These are phyloP conservation scores for Cochlearius cochlearius DNA, from an alignment of 2,113 vertebrate genomes.

Conservation along the genomic window DNA sequence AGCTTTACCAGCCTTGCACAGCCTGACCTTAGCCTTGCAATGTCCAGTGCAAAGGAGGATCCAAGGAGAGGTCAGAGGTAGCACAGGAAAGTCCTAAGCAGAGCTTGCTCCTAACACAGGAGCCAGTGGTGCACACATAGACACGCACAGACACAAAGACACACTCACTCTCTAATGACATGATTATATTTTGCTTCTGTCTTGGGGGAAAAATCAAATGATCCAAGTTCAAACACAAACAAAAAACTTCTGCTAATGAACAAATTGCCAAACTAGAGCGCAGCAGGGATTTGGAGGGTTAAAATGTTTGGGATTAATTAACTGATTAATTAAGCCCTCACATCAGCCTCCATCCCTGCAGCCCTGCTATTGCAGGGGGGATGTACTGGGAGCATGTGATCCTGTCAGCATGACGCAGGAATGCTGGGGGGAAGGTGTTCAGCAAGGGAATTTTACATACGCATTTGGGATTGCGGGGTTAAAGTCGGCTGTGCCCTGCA, in stretches of 20 bases:
- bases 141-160: not conserved
- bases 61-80: not conserved
- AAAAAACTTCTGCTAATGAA: not conserved
- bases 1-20: not conserved
- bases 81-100: not conserved
- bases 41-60: not conserved
- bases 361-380: constrained; percentile 2
- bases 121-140: not conserved
- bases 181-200: not conserved
- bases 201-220: not conserved
- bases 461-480: not conserved
- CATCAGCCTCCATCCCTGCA: constrained; percentile 5
- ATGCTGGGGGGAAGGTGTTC: not conserved
- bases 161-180: not conserved
- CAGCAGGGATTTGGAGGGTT: constrained; percentile 47
- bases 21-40: not conserved
- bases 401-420: not conserved
- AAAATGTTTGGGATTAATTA: constrained; percentile 69
- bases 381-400: not conserved
- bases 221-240: not conserved
- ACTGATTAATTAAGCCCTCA: constrained; percentile 63
- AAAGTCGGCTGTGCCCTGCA: not conserved
- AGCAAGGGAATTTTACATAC: not conserved
- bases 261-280: not conserved
- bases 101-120: not conserved